Percentiles rank a stretch among this genome's conserved stretches.
Evolutionary conservation across 2,113 vertebrate species (phyloP).

Genomic region (Microcebus tavaratra): DNA sequence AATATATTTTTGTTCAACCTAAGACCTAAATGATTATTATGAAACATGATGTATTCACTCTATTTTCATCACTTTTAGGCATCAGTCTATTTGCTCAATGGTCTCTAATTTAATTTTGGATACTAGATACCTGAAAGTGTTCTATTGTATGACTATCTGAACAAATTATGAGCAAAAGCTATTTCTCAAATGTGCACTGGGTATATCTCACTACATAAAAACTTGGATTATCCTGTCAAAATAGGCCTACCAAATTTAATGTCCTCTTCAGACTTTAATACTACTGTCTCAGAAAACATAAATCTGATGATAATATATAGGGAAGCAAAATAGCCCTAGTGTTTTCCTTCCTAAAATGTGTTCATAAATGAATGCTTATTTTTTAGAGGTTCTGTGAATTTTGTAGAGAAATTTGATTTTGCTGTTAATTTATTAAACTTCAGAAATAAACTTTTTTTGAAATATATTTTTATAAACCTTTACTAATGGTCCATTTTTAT

Average conservation of each 20-base stretch:
- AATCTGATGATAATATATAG: conserved; percentile 62
- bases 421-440: background rate
- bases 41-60: background rate
- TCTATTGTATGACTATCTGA: conserved; percentile 28
- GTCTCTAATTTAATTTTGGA: conserved; percentile 51
- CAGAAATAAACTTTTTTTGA: background rate
- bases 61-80: conserved; percentile 18
- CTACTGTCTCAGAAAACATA: conserved; percentile 38
- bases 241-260: conserved; percentile 65
- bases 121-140: conserved; percentile 60
- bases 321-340: background rate
- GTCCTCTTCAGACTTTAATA: conserved; percentile 54
- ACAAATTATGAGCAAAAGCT: conserved; percentile 51
- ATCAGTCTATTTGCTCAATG: conserved; percentile 11
- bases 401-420: background rate
- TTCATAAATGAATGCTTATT: background rate
- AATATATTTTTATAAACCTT: background rate
- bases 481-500: background rate
- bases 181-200: conserved; percentile 62
- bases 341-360: conserved; percentile 29
- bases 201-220: conserved; percentile 50
- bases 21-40: background rate
- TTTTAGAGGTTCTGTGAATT: background rate
- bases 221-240: conserved; percentile 67
- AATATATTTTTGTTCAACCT: background rate